A percentile compares a stretch with the other conserved stretches of the same genome.
Evolutionary conservation across 2,888 invertebrate genomes (phyloP).

Genomic region (Auanema freiburgensis): DNA sequence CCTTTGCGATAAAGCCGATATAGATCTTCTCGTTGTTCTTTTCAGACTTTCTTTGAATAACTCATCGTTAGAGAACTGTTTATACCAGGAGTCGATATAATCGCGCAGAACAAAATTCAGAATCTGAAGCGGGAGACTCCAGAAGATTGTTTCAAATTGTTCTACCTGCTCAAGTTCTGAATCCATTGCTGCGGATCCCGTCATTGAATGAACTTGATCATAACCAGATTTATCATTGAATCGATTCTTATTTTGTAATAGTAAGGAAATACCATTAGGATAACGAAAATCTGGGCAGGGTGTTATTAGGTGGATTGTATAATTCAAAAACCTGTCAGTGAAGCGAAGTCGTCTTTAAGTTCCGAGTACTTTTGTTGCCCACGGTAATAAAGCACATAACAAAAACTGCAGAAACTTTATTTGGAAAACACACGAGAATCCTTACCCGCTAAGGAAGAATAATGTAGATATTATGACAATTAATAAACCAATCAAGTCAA

Average conservation of each 20-base stretch:
- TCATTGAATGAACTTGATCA: constrained; percentile 42
- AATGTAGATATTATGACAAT: too few relatives aligned
- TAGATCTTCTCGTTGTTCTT: constrained; percentile 48
- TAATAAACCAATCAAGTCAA: too few relatives aligned
- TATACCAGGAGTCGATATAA: constrained; percentile 62
- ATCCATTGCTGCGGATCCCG: constrained; percentile 43
- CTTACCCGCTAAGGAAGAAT: too few relatives aligned
- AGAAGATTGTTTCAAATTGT: not conserved
- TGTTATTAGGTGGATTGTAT: constrained; percentile 7
- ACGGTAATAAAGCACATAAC: constrained; percentile 33
- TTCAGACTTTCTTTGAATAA: constrained; percentile 53
- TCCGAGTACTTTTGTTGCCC: constrained; percentile 26
- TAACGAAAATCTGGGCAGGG: constrained; percentile 22
- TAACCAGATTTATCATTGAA: constrained; percentile 28
- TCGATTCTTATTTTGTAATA: constrained; percentile 34
- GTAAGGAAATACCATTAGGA: constrained; percentile 34
- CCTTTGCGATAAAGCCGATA: constrained; percentile 46
- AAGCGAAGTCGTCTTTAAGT: constrained; percentile 25
- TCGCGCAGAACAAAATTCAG: constrained; percentile 55
- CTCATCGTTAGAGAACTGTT: constrained; percentile 48
- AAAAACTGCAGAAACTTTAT: constrained; percentile 21
- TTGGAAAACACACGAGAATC: not conserved
- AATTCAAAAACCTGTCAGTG: constrained; percentile 3
- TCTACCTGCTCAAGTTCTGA: constrained; percentile 43
- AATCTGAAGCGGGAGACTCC: constrained; percentile 29